A percentile compares a stretch with the other conserved stretches of the same genome.
Conservation (phyloP, 2,113 vertebrate species). For the Egretta garzetta region DNA sequence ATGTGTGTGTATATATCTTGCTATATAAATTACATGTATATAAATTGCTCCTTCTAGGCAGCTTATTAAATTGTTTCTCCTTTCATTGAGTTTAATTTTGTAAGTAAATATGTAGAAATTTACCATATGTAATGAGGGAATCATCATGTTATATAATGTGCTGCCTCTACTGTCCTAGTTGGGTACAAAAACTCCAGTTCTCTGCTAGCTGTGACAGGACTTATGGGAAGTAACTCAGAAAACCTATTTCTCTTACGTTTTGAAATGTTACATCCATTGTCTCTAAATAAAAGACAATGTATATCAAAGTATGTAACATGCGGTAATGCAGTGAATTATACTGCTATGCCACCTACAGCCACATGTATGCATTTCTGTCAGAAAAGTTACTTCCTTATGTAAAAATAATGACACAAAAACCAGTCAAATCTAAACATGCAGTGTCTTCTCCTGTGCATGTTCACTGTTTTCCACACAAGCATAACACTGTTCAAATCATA, state of each 20-base stretch:
- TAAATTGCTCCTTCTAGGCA: not conserved
- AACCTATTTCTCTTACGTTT: not conserved
- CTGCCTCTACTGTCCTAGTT: not conserved
- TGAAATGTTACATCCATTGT: not conserved
- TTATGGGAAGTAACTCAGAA: not conserved
- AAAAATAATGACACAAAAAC: not conserved
- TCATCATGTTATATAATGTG: not conserved
- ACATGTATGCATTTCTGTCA: slow-evolving; percentile 41
- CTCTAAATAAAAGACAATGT: not conserved
- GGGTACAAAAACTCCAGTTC: not conserved
- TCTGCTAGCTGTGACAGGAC: not conserved
- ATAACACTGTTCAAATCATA: not conserved
- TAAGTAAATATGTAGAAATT: not conserved
- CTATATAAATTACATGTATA: not conserved
- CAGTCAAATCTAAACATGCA: not conserved
- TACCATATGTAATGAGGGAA: not conserved
- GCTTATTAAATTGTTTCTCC: not conserved
- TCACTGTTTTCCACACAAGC: not conserved
- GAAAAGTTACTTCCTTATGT: not conserved
- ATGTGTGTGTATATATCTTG: not conserved
- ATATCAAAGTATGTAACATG: not conserved
- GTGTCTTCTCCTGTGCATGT: not conserved
- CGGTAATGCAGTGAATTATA: slow-evolving; percentile 29
- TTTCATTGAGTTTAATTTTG: not conserved
- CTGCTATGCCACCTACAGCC: slow-evolving; percentile 71